Evolutionary conservation across 2,888 invertebrate genomes (phyloP).

Genomic region (Tridacna crocea): DNA sequence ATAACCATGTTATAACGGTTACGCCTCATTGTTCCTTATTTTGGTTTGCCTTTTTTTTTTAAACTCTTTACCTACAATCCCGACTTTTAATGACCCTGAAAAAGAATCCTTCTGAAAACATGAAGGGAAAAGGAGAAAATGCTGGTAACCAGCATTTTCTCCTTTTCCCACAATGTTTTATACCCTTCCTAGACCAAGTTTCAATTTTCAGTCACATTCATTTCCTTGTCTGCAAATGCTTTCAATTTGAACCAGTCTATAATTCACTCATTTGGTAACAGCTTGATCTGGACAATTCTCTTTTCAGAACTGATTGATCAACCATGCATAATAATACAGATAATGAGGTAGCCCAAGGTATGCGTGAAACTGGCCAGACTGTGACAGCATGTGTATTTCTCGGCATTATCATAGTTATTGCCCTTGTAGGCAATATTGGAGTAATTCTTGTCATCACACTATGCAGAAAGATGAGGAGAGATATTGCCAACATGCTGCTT

Average conservation of each 20-base stretch:
- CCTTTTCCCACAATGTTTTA: not conserved
- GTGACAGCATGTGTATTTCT: conserved; percentile 60
- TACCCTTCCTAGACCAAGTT: not conserved
- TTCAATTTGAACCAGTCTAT: no score
- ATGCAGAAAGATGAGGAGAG: conserved; percentile 65
- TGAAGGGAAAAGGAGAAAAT: no score
- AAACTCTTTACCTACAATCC: no score
- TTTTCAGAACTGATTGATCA: not conserved
- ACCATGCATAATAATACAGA: not conserved
- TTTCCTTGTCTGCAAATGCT: no score
- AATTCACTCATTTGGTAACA: no score
- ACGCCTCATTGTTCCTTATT: no score
- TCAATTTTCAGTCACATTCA: no score
- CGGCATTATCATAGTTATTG: conserved; percentile 65
- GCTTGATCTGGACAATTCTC: not conserved
- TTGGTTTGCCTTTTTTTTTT: no score
- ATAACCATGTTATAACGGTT: no score
- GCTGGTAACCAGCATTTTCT: not conserved
- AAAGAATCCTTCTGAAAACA: no score
- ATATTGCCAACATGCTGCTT: conserved; percentile 77
- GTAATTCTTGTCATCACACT: conserved; percentile 74
- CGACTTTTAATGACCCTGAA: no score
- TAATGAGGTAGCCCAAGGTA: not conserved
- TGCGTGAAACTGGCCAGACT: conserved; percentile 24
- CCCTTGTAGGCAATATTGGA: conserved; percentile 73